Evolutionary conservation across 2,888 invertebrate species (phyloP), one percentile per base, ranked within the genome.

Genomic region (Polydrusus cervinus): DNA sequence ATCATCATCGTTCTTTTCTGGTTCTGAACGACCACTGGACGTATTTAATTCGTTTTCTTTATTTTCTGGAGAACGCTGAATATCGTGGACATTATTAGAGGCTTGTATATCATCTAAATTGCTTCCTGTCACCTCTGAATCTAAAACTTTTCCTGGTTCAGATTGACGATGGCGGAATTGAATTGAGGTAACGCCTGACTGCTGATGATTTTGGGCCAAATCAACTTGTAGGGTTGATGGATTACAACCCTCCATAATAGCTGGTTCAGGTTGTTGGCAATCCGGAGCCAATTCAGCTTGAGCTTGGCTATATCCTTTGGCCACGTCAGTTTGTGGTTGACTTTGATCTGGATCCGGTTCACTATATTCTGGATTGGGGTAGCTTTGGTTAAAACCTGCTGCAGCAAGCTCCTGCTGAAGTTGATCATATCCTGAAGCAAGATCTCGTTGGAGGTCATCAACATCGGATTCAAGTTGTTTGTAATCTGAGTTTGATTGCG

Each of bases 1-100:
- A 16, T 90, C 90, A 75, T 89, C 89, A 57, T 86, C 85, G 64
- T 84, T 85, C 45, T 55, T 57, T n/a, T 51, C 43, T n/a, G 13
- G 43, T 43, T 13, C 43, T 34, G 34, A 34, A 34, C 34, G 34
- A 34, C 34, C 34, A 34, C 34, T 34, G 8, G 9, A 7, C 1
- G 7, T 34, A 34, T 34, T 34, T 34, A 34, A 34, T 6, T 34
- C 34, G 34, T 8, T 8, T 34, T 34, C 34, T 34, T 34, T 47
- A 34, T 16, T 16, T 18, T 47, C 47, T 16, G 47, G 14, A 47
- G 47, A 3, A 16, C 34, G 34, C 7, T 16, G 14, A 49, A 16
- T 49, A 16, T 62, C 40, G 13, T 62, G 11, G 6, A 43, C 11
- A 45, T 43, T 65, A 1, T 49, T 14, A 53, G 6, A 11, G 3